A percentile compares a stretch with the other conserved stretches of the same genome.
These are phyloP conservation scores for Eudyptes chrysolophus DNA, from an alignment of 2,113 vertebrate genomes.

Conservation along the genomic window DNA sequence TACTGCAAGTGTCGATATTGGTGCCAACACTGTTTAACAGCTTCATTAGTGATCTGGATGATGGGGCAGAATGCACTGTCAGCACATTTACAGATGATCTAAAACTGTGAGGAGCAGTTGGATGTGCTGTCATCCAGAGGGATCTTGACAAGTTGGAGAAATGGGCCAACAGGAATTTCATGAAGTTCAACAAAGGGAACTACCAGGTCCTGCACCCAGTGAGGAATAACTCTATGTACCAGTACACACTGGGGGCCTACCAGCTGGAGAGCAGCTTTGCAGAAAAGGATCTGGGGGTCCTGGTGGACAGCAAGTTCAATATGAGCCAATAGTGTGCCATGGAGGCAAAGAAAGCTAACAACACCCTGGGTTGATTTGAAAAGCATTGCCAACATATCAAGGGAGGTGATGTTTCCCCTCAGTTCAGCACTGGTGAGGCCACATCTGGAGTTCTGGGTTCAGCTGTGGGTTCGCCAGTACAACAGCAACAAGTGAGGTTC, in stretches of 20 bases:
- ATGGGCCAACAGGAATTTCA: neutral
- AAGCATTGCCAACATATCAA: neutral
- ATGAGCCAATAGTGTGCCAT: neutral
- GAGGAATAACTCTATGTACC: neutral
- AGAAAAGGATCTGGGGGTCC: neutral
- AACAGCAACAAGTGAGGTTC: neutral
- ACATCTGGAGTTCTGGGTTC: neutral
- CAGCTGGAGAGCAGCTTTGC: neutral
- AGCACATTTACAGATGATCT: neutral
- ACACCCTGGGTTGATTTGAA: neutral
- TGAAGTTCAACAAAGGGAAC: neutral
- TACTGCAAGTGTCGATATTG: rapidly evolving
- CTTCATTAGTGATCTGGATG: neutral
- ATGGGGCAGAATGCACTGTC: neutral
- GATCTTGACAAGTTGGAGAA: neutral
- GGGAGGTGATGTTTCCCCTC: neutral
- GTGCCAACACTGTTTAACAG: neutral
- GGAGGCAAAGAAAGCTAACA: neutral
- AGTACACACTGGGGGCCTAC: neutral
- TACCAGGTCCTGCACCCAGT: neutral
- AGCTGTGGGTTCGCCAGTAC: neutral
- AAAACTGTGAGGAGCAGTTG: neutral
- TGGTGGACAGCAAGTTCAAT: neutral
- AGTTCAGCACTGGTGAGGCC: neutral
- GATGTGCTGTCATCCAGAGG: neutral